Evolutionary conservation across 2,797 vertebrate genomes (phyloP), one percentile per base, ranked within the genome.

Genomic region (Geotrypetes seraphini): DNA sequence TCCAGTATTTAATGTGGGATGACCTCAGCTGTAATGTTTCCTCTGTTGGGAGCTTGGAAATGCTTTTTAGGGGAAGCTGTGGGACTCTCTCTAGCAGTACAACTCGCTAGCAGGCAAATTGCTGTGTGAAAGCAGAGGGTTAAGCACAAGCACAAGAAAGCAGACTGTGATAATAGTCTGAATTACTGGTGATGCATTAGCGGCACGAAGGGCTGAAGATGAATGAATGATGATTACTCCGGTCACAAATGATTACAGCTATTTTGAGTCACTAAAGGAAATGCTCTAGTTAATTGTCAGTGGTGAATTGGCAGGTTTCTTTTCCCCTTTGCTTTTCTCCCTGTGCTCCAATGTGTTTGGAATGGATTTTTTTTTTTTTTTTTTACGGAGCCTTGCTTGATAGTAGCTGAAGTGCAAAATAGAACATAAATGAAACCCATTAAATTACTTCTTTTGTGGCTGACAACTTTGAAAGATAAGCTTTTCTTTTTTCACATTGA

Each of bases 391-490:
- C 19, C n/a, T 8, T 2, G 36, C 14, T 16, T 31, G 3, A 15
- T 21, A 19, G 10, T 32, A 47, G 16, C 14, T 12, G n/a, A n/a
- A 11, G 18, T 29, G n/a, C 22, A 31, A 19, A 34, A 19, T 18
- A 14, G 25, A 15, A 12, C 25, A 26, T 28, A 31, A 24, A 33
- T 25, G 16, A 39, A 19, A 16, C 14, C 40, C 29, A n/a, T 10
- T 15, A 43, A n/a, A 22, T 24, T 31, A 16, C 11, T 13, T 31
- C 43, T 23, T 3, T 25, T 35, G 21, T 12, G 22, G 12, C 20
- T 38, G 19, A 11, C 47, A 25, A n/a, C 19, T 43, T 57, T 53
- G 39, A 32, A 53, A 35, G 43, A 39, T 43, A 49, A 43, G 50
- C 31, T 25, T 49, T 18, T n/a, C n/a, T n/a, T n/a, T n/a, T n/a